A percentile compares a stretch with the other conserved stretches of the same genome.
Conservation (phyloP, 1,140 invertebrate genomes). For the Sminthurides bifidus region DNA sequence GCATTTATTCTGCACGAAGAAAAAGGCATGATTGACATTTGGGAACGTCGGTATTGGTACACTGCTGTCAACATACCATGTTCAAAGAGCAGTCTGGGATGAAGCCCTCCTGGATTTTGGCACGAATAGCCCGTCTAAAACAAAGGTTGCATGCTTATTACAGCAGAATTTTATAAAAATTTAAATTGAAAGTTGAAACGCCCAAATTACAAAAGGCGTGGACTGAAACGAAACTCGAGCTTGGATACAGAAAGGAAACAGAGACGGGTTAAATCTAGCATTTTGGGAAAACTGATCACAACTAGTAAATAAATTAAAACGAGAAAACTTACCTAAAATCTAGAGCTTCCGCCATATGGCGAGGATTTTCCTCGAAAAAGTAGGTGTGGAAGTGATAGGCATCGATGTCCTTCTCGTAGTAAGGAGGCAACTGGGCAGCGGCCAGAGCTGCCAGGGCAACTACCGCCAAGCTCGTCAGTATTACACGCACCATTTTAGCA, state of each 20-base stretch:
- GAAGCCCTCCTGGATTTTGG: too few species aligned
- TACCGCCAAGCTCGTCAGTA: neutral
- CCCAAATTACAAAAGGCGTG: neutral
- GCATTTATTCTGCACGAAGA: neutral
- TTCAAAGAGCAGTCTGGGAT: too few species aligned
- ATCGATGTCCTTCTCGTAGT: constrained; percentile 8
- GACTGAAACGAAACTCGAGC: neutral
- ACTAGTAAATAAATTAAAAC: neutral
- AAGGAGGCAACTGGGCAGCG: neutral
- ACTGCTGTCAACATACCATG: too few species aligned
- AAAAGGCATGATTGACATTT: neutral
- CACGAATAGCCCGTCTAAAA: too few species aligned
- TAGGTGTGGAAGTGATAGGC: constrained; percentile 23
- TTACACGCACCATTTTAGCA: neutral
- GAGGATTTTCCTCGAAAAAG: constrained; percentile 9
- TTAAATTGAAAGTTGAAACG: too few species aligned
- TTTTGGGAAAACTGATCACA: neutral
- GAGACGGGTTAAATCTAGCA: too few species aligned
- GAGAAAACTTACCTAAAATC: neutral
- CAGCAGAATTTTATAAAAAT: too few species aligned
- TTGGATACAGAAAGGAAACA: too few species aligned
- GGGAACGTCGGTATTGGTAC: neutral
- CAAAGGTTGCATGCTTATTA: too few species aligned
- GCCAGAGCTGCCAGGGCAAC: neutral
- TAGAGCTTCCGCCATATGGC: constrained; percentile 6